Conservation (phyloP, 2,888 invertebrate species). For the Drosophila tripunctata region DNA sequence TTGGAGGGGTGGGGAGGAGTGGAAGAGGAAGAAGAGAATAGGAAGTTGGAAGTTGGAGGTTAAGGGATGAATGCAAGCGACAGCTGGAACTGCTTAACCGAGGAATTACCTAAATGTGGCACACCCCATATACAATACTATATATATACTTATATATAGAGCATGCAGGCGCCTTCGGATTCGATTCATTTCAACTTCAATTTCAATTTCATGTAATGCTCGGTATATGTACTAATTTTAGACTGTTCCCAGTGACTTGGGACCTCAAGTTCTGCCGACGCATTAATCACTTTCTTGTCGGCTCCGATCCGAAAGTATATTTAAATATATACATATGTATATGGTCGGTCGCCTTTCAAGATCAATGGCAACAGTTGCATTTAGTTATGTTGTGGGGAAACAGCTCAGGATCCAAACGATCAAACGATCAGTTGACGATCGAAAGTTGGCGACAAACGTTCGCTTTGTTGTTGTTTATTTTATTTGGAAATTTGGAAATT, state of each 20-base stretch:
- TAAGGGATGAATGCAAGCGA: slow-evolving; percentile 5
- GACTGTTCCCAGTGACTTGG: slow-evolving; percentile 12
- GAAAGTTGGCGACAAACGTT: slow-evolving; percentile 10
- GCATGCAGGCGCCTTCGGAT: slow-evolving; percentile 9
- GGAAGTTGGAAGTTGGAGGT: too few relatives aligned
- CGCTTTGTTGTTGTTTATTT: neutral
- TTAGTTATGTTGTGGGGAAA: neutral
- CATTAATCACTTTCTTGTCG: slow-evolving; percentile 41
- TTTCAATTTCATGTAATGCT: neutral
- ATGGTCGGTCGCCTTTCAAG: slow-evolving; percentile 40
- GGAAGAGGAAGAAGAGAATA: too few relatives aligned
- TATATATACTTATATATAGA: neutral
- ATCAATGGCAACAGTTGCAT: slow-evolving; percentile 46
- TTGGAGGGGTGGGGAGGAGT: too few relatives aligned
- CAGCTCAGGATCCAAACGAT: slow-evolving; percentile 3
- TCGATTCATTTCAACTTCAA: neutral
- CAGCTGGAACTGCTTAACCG: slow-evolving; percentile 21
- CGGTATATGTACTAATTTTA: slow-evolving; percentile 27
- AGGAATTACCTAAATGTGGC: slow-evolving; percentile 9
- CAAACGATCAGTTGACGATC: slow-evolving; percentile 29
- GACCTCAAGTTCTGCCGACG: slow-evolving; percentile 39
- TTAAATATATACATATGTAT: neutral
- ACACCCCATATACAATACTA: neutral
- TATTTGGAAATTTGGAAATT: too few relatives aligned
- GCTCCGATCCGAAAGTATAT: slow-evolving; percentile 1